A percentile compares a stretch with the other conserved stretches of the same genome.
phyloP scores from a whole-genome alignment of 2,888 invertebrate species.

The Itoplectis maculator region DNA sequence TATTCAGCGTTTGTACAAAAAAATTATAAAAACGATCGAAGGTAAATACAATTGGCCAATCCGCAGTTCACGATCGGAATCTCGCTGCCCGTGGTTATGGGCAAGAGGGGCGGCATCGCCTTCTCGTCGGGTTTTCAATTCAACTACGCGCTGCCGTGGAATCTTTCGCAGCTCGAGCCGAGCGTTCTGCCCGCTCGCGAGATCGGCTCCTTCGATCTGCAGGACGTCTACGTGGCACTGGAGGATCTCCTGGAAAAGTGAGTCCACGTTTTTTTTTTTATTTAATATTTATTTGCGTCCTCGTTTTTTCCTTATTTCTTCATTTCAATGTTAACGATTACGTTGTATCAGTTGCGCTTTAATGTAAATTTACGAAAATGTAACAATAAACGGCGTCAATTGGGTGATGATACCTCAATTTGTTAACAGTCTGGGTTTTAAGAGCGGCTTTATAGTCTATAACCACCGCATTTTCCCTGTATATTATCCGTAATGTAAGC shows the following conservation, averaged over 20 bases:
- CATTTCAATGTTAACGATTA: too few relatives aligned
- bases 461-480: too few relatives aligned
- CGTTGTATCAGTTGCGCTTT: too few relatives aligned
- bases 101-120: constrained; percentile 77
- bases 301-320: too few relatives aligned
- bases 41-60: neutral
- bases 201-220: constrained; percentile 76
- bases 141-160: constrained; percentile 81
- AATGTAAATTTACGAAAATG: too few relatives aligned
- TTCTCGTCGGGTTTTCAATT: constrained; percentile 81
- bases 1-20: neutral
- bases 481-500: too few relatives aligned
- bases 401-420: too few relatives aligned
- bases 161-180: constrained; percentile 80
- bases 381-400: too few relatives aligned
- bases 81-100: constrained; percentile 78
- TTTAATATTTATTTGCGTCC: neutral
- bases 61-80: constrained; percentile 79
- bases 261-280: constrained; percentile 68
- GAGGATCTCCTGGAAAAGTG: constrained; percentile 80
- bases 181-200: constrained; percentile 76
- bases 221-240: constrained; percentile 77
- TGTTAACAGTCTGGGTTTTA: too few relatives aligned
- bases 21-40: constrained; percentile 13
- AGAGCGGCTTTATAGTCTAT: too few relatives aligned